Evolutionary conservation across 1,140 invertebrate species (phyloP).

Genomic region (Nephila pilipes): DNA sequence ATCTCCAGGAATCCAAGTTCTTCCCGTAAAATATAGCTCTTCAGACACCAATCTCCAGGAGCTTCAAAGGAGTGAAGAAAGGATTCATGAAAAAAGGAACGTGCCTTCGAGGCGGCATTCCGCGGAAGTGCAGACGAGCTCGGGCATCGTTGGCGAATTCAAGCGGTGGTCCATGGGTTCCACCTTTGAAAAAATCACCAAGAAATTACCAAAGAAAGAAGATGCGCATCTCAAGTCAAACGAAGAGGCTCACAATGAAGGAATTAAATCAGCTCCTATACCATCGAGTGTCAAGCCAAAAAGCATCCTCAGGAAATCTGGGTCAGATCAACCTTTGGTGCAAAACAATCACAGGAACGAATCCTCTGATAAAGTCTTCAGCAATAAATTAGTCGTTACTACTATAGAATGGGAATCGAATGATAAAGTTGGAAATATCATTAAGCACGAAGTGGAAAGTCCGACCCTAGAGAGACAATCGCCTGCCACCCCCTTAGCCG

Average conservation of each 20-base stretch:
- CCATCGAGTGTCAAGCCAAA: constrained; percentile 48
- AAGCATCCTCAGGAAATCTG: constrained; percentile 67
- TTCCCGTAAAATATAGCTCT: constrained; percentile 47
- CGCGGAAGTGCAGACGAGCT: constrained; percentile 39
- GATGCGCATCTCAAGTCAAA: background rate
- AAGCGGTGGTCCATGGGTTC: constrained; percentile 68
- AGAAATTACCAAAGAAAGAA: constrained; percentile 27
- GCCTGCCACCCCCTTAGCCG: constrained; percentile 49
- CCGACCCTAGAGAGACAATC: constrained; percentile 59
- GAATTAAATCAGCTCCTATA: constrained; percentile 71
- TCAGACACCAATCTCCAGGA: constrained; percentile 58
- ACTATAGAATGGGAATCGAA: constrained; percentile 66
- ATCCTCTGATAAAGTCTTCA: background rate
- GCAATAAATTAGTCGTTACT: constrained; percentile 65
- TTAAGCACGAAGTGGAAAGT: constrained; percentile 70
- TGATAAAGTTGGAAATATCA: constrained; percentile 42
- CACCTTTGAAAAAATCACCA: constrained; percentile 52
- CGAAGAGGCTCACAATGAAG: constrained; percentile 56
- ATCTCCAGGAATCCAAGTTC: background rate
- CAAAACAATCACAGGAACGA: constrained; percentile 3
- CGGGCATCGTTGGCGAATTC: constrained; percentile 24
- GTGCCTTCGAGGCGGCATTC: constrained; percentile 68
- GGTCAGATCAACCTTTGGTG: constrained; percentile 65
- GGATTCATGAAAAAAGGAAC: constrained; percentile 35
- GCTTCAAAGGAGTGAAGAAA: constrained; percentile 17